Conservation (phyloP, 2,888 invertebrate species). For the Hypercompe scribonia region DNA sequence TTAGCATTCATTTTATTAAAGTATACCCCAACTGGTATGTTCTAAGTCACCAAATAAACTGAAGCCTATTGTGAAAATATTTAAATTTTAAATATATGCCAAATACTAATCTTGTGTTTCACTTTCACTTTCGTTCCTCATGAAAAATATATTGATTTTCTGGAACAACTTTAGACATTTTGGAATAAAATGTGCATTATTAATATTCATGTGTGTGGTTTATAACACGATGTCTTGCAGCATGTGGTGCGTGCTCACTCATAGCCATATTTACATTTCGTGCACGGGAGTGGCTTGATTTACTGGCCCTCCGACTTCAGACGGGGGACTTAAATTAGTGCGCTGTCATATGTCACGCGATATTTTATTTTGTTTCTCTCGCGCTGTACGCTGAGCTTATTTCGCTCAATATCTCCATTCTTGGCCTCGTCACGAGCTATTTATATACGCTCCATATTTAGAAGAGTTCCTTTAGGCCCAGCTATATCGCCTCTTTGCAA, state of each 20-base stretch:
- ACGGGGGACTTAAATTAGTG: conserved; percentile 81
- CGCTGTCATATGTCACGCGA: conserved; percentile 79
- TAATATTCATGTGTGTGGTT: conserved; percentile 73
- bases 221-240: conserved; percentile 71
- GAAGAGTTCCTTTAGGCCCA: conserved; percentile 61
- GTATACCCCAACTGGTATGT: not conserved
- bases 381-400: conserved; percentile 63
- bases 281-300: conserved; percentile 81
- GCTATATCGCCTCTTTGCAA: conserved; percentile 51
- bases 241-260: conserved; percentile 74
- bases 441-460: conserved; percentile 80
- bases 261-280: conserved; percentile 76
- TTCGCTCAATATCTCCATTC: conserved; percentile 76
- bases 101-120: not conserved
- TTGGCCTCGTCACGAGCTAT: conserved; percentile 74
- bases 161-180: not conserved
- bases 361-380: conserved; percentile 76
- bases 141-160: not conserved
- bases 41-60: not conserved
- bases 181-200: conserved; percentile 65
- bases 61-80: not conserved
- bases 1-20: not conserved
- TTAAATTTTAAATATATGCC: not conserved
- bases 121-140: not conserved
- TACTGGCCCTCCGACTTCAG: conserved; percentile 71